Evolutionary conservation across 2,888 invertebrate species (phyloP).

Genomic region (Mechanitis messenoides): DNA sequence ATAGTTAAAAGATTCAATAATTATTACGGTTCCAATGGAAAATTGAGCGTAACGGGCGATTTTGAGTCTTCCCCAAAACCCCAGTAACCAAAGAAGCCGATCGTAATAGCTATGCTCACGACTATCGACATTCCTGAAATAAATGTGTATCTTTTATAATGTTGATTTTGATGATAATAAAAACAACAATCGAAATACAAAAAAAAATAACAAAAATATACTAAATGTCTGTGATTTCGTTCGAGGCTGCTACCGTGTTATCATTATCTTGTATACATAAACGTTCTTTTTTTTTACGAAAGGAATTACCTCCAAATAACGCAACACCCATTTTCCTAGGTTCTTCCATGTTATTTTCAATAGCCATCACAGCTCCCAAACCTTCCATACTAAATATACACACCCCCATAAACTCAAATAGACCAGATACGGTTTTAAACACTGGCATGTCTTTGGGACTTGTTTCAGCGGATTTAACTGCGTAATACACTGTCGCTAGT

Average conservation of each 20-base stretch:
- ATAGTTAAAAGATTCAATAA: not conserved
- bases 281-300: no score
- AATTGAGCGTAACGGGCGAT: slow-evolving; percentile 48
- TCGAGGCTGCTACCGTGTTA: no score
- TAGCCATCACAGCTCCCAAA: slow-evolving; percentile 41
- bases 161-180: slow-evolving; percentile 29
- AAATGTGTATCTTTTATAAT: slow-evolving; percentile 26
- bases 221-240: no score
- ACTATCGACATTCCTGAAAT: slow-evolving; percentile 42
- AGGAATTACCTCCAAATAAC: slow-evolving; percentile 36
- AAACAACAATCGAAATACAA: no score
- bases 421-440: slow-evolving; percentile 32
- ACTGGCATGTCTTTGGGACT: slow-evolving; percentile 31
- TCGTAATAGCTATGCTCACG: slow-evolving; percentile 33
- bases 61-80: slow-evolving; percentile 39
- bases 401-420: slow-evolving; percentile 63
- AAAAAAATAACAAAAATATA: no score
- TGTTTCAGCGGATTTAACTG: slow-evolving; percentile 10
- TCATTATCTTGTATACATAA: not conserved
- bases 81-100: slow-evolving; percentile 51
- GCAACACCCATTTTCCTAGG: slow-evolving; percentile 45
- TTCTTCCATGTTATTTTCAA: slow-evolving; percentile 49
- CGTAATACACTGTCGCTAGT: slow-evolving; percentile 40
- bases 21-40: slow-evolving; percentile 33
- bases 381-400: slow-evolving; percentile 73